Conservation (phyloP, 2,888 invertebrate species). For the Andricus quercusramuli region DNA sequence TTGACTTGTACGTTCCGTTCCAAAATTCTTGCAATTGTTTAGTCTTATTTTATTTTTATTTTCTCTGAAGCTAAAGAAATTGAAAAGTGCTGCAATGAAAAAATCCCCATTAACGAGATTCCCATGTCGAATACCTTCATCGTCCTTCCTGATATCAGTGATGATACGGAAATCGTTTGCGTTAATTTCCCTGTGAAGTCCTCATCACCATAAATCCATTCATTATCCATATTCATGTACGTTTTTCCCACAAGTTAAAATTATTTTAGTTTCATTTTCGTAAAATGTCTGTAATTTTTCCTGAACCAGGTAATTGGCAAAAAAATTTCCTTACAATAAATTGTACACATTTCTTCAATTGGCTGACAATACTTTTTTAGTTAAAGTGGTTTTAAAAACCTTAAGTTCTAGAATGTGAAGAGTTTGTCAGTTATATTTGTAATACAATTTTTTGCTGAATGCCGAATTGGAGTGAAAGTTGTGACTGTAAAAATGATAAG, state of each 20-base stretch:
- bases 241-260: neutral
- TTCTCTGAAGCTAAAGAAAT: constrained; percentile 24
- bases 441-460: neutral
- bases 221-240: neutral
- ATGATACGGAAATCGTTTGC: constrained; percentile 2
- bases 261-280: neutral
- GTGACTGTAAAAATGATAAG: neutral
- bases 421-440: neutral
- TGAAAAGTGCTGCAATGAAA: constrained; percentile 27
- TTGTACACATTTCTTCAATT: neutral
- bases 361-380: neutral
- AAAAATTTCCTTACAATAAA: neutral
- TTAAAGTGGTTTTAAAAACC: neutral
- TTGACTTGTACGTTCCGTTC: neutral
- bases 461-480: neutral
- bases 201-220: constrained; percentile 10
- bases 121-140: constrained; percentile 48
- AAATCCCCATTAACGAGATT: constrained; percentile 24
- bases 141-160: constrained; percentile 28
- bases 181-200: constrained; percentile 17
- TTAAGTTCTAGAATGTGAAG: neutral
- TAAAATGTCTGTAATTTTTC: neutral
- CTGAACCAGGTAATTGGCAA: neutral
- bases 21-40: neutral
- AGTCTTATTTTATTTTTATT: constrained; percentile 5